Conservation (phyloP, 2,113 vertebrate species). For the Poecilia latipinna region DNA sequence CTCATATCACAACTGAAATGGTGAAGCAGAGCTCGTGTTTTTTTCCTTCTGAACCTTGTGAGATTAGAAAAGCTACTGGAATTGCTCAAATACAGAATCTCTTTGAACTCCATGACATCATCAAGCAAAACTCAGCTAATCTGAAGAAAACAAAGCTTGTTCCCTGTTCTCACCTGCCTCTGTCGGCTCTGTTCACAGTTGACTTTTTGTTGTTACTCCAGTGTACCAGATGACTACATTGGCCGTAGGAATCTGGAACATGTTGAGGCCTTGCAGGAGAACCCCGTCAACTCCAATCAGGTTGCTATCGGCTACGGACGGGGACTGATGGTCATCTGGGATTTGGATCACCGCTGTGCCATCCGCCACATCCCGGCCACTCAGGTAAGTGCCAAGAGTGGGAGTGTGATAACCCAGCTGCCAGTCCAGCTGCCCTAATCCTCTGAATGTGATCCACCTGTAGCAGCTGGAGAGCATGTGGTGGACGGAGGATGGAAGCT, state of each 20-base stretch:
- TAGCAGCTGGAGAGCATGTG: conserved; percentile 93
- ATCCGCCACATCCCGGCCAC: conserved; percentile 87
- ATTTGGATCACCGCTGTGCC: conserved; percentile 79
- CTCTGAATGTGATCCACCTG: neutral
- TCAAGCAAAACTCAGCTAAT: too few relatives aligned
- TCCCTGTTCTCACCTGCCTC: too few relatives aligned
- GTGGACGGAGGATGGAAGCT: conserved; percentile 89
- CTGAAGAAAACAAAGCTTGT: too few relatives aligned
- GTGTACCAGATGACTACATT: conserved; percentile 88
- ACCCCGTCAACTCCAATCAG: conserved; percentile 85
- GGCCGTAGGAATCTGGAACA: conserved; percentile 89
- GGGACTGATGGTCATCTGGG: conserved; percentile 92
- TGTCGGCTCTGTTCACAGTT: neutral
- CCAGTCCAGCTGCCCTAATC: neutral
- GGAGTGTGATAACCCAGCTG: too few relatives aligned
- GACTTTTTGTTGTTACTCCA: conserved; percentile 50
- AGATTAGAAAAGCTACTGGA: too few relatives aligned
- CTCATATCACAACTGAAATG: too few relatives aligned
- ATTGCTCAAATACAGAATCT: too few relatives aligned
- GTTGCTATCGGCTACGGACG: conserved; percentile 93
- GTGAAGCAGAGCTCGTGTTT: too few relatives aligned
- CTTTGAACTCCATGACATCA: too few relatives aligned
- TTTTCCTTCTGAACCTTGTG: too few relatives aligned
- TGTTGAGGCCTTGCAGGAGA: conserved; percentile 91
- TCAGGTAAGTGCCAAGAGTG: conserved; percentile 80